A percentile compares a stretch with the other conserved stretches of the same genome.
phyloP scores from a whole-genome alignment of 1,140 invertebrate species.

The Leptinotarsa undecemlineata region DNA sequence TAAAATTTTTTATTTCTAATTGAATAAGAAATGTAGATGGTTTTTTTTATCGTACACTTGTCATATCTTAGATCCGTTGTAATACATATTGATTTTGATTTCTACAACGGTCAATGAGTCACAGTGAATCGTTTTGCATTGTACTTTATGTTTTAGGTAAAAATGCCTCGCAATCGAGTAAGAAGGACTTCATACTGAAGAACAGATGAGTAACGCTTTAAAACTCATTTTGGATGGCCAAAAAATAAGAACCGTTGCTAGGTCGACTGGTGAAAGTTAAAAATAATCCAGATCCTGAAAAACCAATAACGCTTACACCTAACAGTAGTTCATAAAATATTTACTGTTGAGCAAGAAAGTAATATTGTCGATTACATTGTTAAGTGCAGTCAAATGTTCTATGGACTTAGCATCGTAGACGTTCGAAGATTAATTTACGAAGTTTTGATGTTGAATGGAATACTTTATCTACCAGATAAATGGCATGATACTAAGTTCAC shows the following conservation, averaged over 20 bases:
- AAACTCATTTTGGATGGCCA: not conserved
- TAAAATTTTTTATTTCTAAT: not conserved
- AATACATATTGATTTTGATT: not conserved
- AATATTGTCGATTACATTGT: conserved; percentile 10
- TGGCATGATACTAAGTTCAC: not conserved
- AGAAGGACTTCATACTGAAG: conserved; percentile 15
- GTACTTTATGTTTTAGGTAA: not conserved
- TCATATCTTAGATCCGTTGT: not conserved
- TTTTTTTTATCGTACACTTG: not conserved
- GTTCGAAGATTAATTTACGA: conserved; percentile 17
- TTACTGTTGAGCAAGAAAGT: not conserved
- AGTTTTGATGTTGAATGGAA: not conserved
- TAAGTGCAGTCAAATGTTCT: conserved; percentile 26
- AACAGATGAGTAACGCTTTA: not conserved
- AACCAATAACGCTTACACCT: not conserved
- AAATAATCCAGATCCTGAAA: not conserved
- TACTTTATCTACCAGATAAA: not conserved
- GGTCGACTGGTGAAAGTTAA: too few species aligned
- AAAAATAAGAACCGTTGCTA: not conserved
- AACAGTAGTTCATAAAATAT: not conserved
- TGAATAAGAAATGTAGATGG: not conserved
- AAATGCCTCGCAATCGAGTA: conserved; percentile 1
- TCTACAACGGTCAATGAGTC: not conserved
- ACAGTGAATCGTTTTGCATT: not conserved
- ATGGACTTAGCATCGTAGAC: not conserved